phyloP scores from a whole-genome alignment of 2,113 vertebrate species.

The Alces alces region DNA sequence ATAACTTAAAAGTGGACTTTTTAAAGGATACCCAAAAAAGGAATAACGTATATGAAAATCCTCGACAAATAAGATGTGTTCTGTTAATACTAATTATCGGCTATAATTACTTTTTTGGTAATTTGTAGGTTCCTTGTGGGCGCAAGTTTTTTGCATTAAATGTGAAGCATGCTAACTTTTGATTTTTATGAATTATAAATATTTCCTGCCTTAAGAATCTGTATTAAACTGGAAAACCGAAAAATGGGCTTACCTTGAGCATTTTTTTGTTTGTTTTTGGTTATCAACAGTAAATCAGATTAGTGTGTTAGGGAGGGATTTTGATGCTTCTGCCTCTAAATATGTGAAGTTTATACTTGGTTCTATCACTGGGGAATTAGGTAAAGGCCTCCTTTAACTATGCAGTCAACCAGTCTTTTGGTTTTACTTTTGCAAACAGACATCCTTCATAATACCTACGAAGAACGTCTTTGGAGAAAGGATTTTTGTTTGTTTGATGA shows the following conservation, averaged over 20 bases:
- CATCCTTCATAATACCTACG: neutral
- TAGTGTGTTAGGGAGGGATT: neutral
- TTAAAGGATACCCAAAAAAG: neutral
- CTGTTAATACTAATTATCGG: neutral
- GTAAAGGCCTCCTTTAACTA: neutral
- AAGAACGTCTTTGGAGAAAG: neutral
- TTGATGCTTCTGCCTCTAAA: neutral
- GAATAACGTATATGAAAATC: neutral
- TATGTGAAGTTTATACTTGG: neutral
- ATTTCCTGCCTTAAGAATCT: neutral
- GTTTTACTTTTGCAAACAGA: neutral
- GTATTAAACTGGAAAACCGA: neutral
- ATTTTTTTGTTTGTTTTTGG: neutral
- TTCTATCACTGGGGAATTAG: neutral
- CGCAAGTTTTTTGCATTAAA: neutral
- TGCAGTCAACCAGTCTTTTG: neutral
- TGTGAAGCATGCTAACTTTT: neutral
- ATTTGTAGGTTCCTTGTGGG: neutral
- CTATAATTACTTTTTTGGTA: neutral
- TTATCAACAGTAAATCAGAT: neutral
- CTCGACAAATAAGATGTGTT: too few species aligned
- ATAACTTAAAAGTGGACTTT: neutral
- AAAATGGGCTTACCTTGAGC: neutral
- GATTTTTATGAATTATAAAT: neutral
- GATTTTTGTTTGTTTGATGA: neutral